phyloP scores from a whole-genome alignment of 2,888 invertebrate genomes.

The Plebejus argus region DNA sequence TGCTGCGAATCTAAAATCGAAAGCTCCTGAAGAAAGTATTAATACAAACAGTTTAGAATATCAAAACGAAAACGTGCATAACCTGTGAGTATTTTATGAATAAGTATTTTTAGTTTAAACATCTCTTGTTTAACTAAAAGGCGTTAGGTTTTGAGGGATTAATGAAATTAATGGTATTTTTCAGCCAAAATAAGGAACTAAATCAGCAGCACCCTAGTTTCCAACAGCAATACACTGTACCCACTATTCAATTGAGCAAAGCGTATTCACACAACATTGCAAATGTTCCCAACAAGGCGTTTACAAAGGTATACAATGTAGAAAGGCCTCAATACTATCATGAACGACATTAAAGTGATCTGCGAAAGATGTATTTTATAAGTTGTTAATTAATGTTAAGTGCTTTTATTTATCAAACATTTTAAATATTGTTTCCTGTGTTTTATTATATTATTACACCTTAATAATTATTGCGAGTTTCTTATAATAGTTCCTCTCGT shows the following conservation, averaged over 20 bases:
- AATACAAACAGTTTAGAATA: neutral
- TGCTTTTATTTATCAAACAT: neutral
- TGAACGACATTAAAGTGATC: neutral
- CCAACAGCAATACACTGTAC: conserved; percentile 35
- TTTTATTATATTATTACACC: neutral
- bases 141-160: neutral
- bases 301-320: conserved; percentile 19
- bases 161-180: neutral
- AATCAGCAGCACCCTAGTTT: neutral
- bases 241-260: conserved; percentile 48
- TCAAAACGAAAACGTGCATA: neutral
- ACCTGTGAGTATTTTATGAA: neutral
- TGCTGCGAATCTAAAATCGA: neutral
- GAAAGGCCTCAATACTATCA: neutral
- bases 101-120: too few species aligned
- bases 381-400: neutral
- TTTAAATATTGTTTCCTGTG: neutral
- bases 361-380: neutral
- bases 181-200: neutral
- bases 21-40: neutral
- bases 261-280: conserved; percentile 47
- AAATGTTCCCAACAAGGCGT: conserved; percentile 40
- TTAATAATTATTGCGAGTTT: too few species aligned
- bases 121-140: neutral
- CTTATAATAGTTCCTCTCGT: too few species aligned